phyloP scores from a whole-genome alignment of 1,140 invertebrate genomes.

The Samia ricini region DNA sequence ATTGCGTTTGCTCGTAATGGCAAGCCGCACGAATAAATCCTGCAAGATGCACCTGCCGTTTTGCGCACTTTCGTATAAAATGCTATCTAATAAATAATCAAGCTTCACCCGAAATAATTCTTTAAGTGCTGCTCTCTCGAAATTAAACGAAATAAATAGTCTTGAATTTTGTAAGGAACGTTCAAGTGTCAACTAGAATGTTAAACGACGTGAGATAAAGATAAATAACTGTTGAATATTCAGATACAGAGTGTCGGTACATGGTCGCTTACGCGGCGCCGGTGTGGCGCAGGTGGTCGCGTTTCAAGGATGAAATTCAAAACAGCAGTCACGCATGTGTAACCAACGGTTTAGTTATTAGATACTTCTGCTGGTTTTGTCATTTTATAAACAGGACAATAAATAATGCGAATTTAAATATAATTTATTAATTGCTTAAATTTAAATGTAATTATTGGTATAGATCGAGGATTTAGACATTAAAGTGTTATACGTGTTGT shows the following conservation, averaged over 20 bases:
- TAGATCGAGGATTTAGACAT: conserved; percentile 12
- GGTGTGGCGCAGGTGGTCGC: conserved; percentile 65
- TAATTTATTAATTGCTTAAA: too few species aligned
- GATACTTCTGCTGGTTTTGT: too few species aligned
- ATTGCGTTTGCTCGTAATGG: conserved; percentile 48
- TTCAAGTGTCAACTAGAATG: conserved; percentile 68
- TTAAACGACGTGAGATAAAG: conserved; percentile 61
- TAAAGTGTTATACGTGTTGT: conserved; percentile 58
- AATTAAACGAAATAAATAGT: neutral
- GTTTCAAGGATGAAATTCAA: conserved; percentile 77
- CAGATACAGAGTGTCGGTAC: conserved; percentile 72
- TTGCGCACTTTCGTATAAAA: conserved; percentile 17
- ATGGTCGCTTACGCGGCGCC: conserved; percentile 74
- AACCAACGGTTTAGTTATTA: conserved; percentile 51
- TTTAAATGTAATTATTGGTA: too few species aligned
- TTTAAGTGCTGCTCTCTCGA: neutral
- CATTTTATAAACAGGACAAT: too few species aligned
- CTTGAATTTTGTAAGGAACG: conserved; percentile 31
- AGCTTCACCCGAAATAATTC: neutral
- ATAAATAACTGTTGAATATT: conserved; percentile 75
- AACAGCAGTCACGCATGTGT: conserved; percentile 74
- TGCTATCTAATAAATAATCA: conserved; percentile 6
- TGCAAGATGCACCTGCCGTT: conserved; percentile 66
- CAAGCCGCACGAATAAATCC: conserved; percentile 70
- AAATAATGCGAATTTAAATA: too few species aligned